Evolutionary conservation across 37 sponge, comb jelly and placozoan genomes (phyloP), one percentile per base, ranked within the genome.

Genomic region (Diacarnus erythraeanus): DNA sequence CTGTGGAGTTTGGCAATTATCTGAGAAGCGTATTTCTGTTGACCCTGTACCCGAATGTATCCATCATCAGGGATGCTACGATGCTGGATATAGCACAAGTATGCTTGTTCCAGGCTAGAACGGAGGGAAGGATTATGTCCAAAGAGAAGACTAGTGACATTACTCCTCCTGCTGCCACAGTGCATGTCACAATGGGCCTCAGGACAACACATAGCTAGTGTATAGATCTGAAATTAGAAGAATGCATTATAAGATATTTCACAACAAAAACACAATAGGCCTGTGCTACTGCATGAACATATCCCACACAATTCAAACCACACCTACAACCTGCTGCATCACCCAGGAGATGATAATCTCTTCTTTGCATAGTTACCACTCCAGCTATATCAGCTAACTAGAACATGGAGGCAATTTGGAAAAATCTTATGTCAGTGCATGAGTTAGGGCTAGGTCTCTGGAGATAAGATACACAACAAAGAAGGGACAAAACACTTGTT

Each of bases 1-100:
- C 25, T 57, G 25, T 35, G 26, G 41, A 87, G 20, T 30, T 87
- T 75, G 1, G 81, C n/a, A 30, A 77, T 42, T 20, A 77, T 64
- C 20, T 23, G 10, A 35, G 27, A 40, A 2, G 81, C 87, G 22
- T 38, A 27, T 10, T 17, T 18, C 43, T 80, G 63, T 23, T 43
- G 59, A 5, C 75, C 75, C 18, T 74, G 75, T 0, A 74, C 57
- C 1, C 56, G 57, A n/a, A 56, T 29, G 21, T 21, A 22, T 12
- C 26, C 26, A 71, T n/a, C 43, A 2, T 21, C 35, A 40, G 43
- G 27, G 27, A 43, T 30, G 35, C 9, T 8, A 35, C 29, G 66
- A 30, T 65, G 66, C 2, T 35, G 66, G 2, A 65, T 26, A 30
- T 12, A 65, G 17, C 12, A 18, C 10, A 12, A 31, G 31, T 31